Evolutionary conservation across 2,888 invertebrate species (phyloP), one percentile per base, ranked within the genome.

Genomic region (Lysandra bellargus): DNA sequence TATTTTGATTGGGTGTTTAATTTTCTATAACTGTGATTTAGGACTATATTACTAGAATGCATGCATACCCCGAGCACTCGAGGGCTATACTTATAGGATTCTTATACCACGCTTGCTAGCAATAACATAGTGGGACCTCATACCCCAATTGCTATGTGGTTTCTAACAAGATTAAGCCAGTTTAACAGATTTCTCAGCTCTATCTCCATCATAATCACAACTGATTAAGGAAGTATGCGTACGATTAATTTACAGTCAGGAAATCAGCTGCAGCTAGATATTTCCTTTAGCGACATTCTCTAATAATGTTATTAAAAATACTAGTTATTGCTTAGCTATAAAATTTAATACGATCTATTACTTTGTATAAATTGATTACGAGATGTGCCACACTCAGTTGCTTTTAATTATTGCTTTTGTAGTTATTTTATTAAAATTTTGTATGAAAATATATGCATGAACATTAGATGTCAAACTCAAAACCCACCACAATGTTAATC

Each of bases 271-370:
- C 69, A 69, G 33, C 12, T 4, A 30, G 64, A 23, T 61, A 61
- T 64, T 69, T 69, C 69, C 69, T 69, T 37, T 2, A 69, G 17
- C 33, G 69, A 69, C 69, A 69, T 69, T 33, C 69, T 69, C 69
- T 69, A 69, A 69, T 69, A 37, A 37, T 69, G 69, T 69, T 37
- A 69, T 69, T 69, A 69, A 69, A 0, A 23, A 33, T 33, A 69
- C 69, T 14, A 69, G 14, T 69, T 69, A 69, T 69, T 37, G 33
- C 33, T 69, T 33, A 37, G 17, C 33, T 17, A 33, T 69, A 69
- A 33, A 37, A 33, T 17, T 14, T 9, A 37, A 69, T 37, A 33
- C 33, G 23, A 69, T 69, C 33, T 69, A 69, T 69, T 33, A 69
- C 69, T 69, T 33, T 37, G 33, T 12, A 64, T 64, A 64, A 30